Conservation (phyloP, 23 tunicate species). For the Phallusia fumigata region DNA sequence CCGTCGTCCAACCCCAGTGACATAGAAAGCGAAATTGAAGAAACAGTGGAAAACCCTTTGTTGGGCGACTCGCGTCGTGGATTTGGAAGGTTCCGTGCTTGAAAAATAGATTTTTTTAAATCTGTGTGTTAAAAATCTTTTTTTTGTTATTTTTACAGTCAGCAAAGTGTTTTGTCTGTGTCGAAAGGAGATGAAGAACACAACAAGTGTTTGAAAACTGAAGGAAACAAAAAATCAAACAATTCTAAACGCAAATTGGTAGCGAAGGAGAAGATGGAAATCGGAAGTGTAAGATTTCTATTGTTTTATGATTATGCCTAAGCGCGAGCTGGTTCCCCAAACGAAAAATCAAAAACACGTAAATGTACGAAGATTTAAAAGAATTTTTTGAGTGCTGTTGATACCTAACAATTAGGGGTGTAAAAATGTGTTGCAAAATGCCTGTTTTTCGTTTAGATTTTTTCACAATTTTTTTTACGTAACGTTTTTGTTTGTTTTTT, state of each 20-base stretch:
- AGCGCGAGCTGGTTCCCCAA: no score
- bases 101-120: no score
- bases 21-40: neutral
- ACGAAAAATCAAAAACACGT: no score
- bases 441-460: neutral
- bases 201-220: no score
- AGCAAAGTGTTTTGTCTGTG: neutral
- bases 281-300: constrained; percentile 67
- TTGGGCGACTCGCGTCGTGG: neutral
- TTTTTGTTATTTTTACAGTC: no score
- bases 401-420: no score
- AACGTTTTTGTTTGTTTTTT: neutral
- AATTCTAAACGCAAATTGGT: constrained; percentile 47
- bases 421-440: neutral
- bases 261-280: constrained; percentile 61
- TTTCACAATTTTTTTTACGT: neutral
- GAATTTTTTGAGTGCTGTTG: no score
- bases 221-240: neutral
- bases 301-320: no score
- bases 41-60: neutral
- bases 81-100: constrained; percentile 16
- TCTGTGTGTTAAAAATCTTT: no score
- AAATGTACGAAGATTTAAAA: no score
- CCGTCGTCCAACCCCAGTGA: constrained; percentile 23
- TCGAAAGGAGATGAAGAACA: no score